Percentiles rank a stretch among this genome's conserved stretches.
Evolutionary conservation across 2,888 invertebrate species (phyloP).

Genomic region (Augochlorella aurata): DNA sequence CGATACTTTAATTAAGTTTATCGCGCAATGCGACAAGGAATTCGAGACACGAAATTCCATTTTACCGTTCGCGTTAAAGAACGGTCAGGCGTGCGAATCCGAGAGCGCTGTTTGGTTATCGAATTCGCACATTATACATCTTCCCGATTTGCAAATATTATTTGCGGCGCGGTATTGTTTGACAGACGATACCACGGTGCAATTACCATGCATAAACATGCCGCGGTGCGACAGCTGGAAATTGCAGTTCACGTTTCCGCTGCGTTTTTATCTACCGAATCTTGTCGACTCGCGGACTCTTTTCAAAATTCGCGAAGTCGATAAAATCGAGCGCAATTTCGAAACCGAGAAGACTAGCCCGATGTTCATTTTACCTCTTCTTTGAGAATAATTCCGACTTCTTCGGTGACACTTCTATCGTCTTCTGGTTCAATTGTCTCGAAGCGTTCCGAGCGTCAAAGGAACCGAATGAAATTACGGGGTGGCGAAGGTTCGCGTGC

Average conservation of each 20-base stretch:
- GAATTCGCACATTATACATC: not conserved
- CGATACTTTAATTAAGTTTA: not conserved
- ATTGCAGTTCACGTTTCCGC: not conserved
- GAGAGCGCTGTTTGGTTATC: not conserved
- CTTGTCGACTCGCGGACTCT: not conserved
- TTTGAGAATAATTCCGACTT: not conserved
- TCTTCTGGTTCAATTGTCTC: not conserved
- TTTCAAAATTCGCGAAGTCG: not conserved
- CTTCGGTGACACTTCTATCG: not conserved
- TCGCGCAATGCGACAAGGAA: not conserved
- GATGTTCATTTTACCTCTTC: too few relatives aligned
- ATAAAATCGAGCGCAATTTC: not conserved
- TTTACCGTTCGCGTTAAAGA: not conserved
- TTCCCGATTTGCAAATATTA: not conserved
- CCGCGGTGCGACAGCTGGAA: not conserved
- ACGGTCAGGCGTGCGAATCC: not conserved
- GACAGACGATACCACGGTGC: not conserved
- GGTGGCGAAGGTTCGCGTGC: too few relatives aligned
- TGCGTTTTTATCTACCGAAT: not conserved
- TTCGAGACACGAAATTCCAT: not conserved
- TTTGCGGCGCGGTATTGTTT: not conserved
- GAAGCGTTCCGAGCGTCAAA: not conserved
- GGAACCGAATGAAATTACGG: not conserved
- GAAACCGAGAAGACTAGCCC: not conserved
- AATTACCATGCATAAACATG: constrained; percentile 1